Percentiles rank a stretch among this genome's conserved stretches.
phyloP scores from a whole-genome alignment of 2,113 vertebrate species.

The Ivindomyrus marchei region DNA sequence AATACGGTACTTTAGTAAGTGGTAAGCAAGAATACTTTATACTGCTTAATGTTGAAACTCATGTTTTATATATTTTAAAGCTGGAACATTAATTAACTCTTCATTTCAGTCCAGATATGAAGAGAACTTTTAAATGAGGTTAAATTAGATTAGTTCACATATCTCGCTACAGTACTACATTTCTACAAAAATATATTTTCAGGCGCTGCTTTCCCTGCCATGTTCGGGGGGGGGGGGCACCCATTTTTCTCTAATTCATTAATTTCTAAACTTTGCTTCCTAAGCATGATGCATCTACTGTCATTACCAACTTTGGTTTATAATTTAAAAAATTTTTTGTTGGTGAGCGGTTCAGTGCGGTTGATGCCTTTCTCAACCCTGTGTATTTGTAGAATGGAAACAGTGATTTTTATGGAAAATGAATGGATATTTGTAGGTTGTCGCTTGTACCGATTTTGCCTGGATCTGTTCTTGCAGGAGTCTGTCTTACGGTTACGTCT shows the following conservation, averaged over 20 bases:
- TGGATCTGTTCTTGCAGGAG: conserved; percentile 37
- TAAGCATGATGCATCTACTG: background rate
- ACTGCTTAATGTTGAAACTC: background rate
- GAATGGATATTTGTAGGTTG: background rate
- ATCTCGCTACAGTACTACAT: background rate
- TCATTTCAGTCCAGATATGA: background rate
- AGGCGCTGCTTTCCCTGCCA: background rate
- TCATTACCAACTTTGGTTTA: background rate
- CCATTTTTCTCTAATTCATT: background rate
- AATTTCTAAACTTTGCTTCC: background rate
- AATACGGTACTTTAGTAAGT: background rate
- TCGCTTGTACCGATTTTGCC: too few species aligned
- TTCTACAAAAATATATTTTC: background rate
- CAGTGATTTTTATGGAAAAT: background rate
- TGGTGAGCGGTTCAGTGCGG: background rate
- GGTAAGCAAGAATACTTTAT: background rate
- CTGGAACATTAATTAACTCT: background rate
- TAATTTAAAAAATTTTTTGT: background rate
- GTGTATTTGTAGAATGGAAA: background rate
- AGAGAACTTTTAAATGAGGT: background rate
- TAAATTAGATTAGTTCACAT: background rate
- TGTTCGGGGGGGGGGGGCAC: background rate
- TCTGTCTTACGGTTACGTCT: conserved; percentile 47
- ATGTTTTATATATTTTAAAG: background rate
- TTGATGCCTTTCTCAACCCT: background rate